Conservation (phyloP, 2,797 vertebrate species). For the Gymnocypris eckloni region DNA sequence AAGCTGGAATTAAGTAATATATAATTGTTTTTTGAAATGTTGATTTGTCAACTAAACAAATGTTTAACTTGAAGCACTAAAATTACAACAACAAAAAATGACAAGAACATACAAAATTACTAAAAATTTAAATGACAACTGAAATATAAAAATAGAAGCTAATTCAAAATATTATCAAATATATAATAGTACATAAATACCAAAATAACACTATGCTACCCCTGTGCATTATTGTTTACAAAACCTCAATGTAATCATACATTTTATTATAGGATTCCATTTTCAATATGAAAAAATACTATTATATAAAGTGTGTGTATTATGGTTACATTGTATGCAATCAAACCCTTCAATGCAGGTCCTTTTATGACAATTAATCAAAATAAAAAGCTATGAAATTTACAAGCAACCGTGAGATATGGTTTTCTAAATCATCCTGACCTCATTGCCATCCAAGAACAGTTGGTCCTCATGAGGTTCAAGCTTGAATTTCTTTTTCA, state of each 20-base stretch:
- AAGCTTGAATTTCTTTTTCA: conserved; percentile 98
- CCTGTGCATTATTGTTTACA: neutral
- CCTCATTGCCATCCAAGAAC: conserved; percentile 98
- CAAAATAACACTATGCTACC: neutral
- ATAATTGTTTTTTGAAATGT: neutral
- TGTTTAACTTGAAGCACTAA: neutral
- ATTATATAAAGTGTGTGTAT: neutral
- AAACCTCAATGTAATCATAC: neutral
- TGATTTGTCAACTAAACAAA: neutral
- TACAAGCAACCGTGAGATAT: neutral
- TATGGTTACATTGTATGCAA: neutral
- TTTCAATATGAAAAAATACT: neutral
- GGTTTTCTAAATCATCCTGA: conserved; percentile 59
- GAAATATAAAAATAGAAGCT: neutral
- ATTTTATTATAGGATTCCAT: neutral
- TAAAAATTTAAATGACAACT: neutral
- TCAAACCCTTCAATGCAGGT: neutral
- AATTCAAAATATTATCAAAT: neutral
- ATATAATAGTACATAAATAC: neutral
- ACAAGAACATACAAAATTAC: neutral
- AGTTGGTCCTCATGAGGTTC: conserved; percentile 96
- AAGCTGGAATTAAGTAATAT: neutral
- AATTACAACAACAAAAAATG: neutral
- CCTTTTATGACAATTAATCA: neutral
- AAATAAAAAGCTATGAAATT: neutral